Base-by-base conservation (phyloP, 2,888 invertebrate species). In the Epistrophe eligans region DNA sequence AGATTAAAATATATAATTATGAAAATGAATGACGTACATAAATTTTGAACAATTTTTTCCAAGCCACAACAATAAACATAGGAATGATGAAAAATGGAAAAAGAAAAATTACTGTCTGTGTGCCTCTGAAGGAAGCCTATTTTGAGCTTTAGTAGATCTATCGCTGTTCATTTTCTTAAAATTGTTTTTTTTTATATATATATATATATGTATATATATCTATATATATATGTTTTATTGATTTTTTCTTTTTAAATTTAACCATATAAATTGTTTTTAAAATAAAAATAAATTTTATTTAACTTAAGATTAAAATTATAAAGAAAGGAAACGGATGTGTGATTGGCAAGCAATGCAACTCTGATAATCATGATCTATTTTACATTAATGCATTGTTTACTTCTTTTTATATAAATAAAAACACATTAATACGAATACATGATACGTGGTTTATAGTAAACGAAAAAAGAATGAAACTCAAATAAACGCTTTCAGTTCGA, bases 101-200 rank as follows among this genome's bases (percentile, higher is more conserved):
- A 74, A 40, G 57, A 55, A 71, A 24, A 40, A 71, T 45, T 71
- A 76, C 76, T 60, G 76, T 79, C 80, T 72, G 84, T 72, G 84
- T 81, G 84, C 77, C 85, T 85, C 77, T 85, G 74, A 74, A 45
- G 72, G 79, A 60, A 87, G 79, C 87, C 87, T 87, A 74, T 71
- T 67, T 83, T 71, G 76, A 87, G 71, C 82, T 83, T 83, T 87
- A 83, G 83, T 87, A 76, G 52, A 87, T 79, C 73, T 77, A 72
- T 57, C 52, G 66, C 76, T 79, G 76, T 87, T 87, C 83, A 87
- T 87, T 83, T 87, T 87, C 83, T 74, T 66, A 72, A 50, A 55
- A 40, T 77, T 85, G 35, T 70, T 73, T 71, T 43, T 70, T 62
- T 55, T 64, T 40, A 38, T 35, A 17, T 58, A 9, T 58, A 17